Base-by-base conservation (phyloP, 2,797 vertebrate genomes). In the Mus spretus region DNA sequence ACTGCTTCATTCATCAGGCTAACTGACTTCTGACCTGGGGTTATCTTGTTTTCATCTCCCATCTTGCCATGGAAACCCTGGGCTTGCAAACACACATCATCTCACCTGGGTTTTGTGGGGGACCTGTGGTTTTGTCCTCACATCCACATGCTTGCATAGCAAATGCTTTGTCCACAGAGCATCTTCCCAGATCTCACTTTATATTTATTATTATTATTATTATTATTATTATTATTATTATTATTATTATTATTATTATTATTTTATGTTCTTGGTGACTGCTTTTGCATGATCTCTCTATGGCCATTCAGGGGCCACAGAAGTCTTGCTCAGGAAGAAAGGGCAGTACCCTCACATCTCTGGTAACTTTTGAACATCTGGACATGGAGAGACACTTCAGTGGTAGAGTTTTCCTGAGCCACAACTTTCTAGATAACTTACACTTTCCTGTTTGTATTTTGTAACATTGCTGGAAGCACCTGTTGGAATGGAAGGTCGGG, bases 351-450 rank as follows among this genome's bases (percentile, higher is more conserved):
- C 89, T 34, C 7, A 61, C 4, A 59, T 80, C 75, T 86, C 40
- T 3, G 50, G n/a, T 57, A 72, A 20, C n/a, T 79, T 26, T 70
- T 37, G 17, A 20, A 53, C 26, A 37, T 19, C 57, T 75, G 19
- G 72, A 75, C 14, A 6, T 57, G 14, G 24, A 77, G 31, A 40
- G 53, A 77, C 84, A 2, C 2, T 9, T 90, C 78, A 80, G 15
- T 78, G 84, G 87, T 72, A 87, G 55, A 87, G 4, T 55, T 80
- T 96, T 95, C 57, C 20, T 67, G 67, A 83, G 80, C 6, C n/a
- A 63, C 47, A 37, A 24, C 82, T 94, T 89, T 83, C 67, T 70
- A 90, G n/a, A 61, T 57, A 91, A 82, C 37, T 53, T 86, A 20
- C 2, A 26, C 37, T 74, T 53, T 61, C 55, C 19, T 65, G 28